Evolutionary conservation across 1,140 invertebrate genomes (phyloP).

Genomic region (Medauroidea extradentata): DNA sequence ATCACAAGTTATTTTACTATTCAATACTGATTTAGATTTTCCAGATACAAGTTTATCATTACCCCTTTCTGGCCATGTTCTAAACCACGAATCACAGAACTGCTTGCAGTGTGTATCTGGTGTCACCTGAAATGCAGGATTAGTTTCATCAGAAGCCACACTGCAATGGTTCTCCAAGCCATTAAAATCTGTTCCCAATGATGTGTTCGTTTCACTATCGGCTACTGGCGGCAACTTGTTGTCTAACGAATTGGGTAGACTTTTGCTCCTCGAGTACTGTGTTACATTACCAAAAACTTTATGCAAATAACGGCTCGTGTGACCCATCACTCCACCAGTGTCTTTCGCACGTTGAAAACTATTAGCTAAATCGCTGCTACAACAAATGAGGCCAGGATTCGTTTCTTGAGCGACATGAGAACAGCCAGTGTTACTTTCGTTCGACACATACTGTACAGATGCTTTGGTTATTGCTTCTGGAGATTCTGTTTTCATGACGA

Average conservation of each 20-base stretch:
- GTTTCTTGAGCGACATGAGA: too few relatives aligned
- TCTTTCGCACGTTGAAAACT: conserved; percentile 19
- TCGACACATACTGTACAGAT: too few relatives aligned
- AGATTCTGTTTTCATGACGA: too few relatives aligned
- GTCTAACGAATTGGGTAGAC: conserved; percentile 24
- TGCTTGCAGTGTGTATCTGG: neutral
- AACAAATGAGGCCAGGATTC: conserved; percentile 17
- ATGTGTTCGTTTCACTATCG: neutral
- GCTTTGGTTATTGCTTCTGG: too few relatives aligned
- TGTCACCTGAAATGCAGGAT: neutral
- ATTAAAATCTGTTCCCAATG: neutral
- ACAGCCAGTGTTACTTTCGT: too few relatives aligned
- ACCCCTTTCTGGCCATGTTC: conserved; percentile 34
- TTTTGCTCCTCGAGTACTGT: conserved; percentile 26
- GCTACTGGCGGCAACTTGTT: conserved; percentile 7
- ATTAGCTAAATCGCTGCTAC: conserved; percentile 24
- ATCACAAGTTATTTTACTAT: conserved; percentile 15
- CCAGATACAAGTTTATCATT: conserved; percentile 21
- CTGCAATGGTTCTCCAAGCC: neutral
- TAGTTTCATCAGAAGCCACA: neutral
- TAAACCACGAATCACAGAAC: conserved; percentile 27
- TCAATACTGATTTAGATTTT: conserved; percentile 5
- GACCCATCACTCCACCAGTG: conserved; percentile 12
- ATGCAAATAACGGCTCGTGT: conserved; percentile 26
- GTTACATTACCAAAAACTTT: conserved; percentile 19